Conservation (phyloP, 2,888 invertebrate species). For the Hetaerina titia region DNA sequence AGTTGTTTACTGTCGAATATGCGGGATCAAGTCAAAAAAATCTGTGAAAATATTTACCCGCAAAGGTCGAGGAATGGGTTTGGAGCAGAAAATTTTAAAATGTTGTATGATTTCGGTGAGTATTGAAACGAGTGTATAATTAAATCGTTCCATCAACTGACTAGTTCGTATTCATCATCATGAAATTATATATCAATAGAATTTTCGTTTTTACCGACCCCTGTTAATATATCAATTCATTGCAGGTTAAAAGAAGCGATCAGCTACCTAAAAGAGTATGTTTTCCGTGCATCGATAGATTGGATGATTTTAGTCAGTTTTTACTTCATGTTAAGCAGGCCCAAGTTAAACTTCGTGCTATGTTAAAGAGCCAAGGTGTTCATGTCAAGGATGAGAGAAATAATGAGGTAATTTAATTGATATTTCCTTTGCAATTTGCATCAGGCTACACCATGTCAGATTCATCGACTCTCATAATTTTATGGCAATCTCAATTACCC, state of each 20-base stretch:
- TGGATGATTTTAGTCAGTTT: conserved; percentile 53
- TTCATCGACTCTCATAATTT: no score
- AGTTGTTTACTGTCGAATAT: background rate
- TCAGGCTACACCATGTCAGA: no score
- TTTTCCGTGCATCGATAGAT: conserved; percentile 34
- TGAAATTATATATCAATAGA: background rate
- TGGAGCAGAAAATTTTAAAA: conserved; percentile 43
- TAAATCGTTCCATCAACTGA: background rate
- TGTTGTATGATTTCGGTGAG: conserved; percentile 48
- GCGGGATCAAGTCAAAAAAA: conserved; percentile 32
- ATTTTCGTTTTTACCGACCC: background rate
- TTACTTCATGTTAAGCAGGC: conserved; percentile 25
- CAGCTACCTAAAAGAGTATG: conserved; percentile 53
- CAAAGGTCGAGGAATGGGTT: conserved; percentile 43
- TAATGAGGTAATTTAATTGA: background rate
- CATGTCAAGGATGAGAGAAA: conserved; percentile 39
- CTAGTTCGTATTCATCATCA: no score
- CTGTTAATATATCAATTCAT: background rate
- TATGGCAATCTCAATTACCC: no score
- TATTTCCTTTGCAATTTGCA: background rate
- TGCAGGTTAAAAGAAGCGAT: conserved; percentile 33
- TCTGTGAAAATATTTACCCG: conserved; percentile 52
- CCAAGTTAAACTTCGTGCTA: conserved; percentile 27
- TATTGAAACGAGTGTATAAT: background rate
- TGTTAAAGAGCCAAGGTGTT: conserved; percentile 37